Base-by-base conservation (phyloP, 2,888 invertebrate species). In the Balanococcus diminutus region DNA sequence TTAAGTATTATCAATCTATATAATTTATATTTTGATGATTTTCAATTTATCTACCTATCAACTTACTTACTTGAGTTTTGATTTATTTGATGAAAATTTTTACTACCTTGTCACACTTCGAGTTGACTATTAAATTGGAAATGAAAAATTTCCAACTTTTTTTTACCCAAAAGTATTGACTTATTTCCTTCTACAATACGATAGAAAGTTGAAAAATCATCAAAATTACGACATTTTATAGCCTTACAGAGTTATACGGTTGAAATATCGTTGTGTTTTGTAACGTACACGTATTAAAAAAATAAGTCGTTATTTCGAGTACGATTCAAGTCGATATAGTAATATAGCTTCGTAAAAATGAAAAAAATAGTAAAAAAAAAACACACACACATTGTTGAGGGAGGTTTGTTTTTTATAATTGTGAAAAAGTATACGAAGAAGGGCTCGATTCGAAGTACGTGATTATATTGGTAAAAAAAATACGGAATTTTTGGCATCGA, bases 181-280 rank as follows among this genome's bases (percentile, higher is more conserved):
- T 14, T 56, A 22, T 56, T 56, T 22, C 28, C 67, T 14, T 9
- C 22, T n/a, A n/a, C 56, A 67, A 67, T 28, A 32, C 19, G 36
- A 56, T 56, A 22, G 22, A 22, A 79, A 36, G n/a, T 79, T 36
- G 75, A 79, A 79, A 67, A 79, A 79, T 79, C 75, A 79, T 79
- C 75, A 36, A 36, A 36, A 67, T 67, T 67, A 79, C 9, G 32
- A 36, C 36, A 14, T 79, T 79, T 79, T 79, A 79, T 79, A 9
- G 36, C 75, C 22, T 9, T 36, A 79, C n/a, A 9, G 75, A 79
- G 28, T 79, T 79, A n/a, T n/a, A 36, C 75, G 75, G n/a, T 32
- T 79, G 16, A 79, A 79, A 32, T 79, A 79, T 79, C 36, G 36
- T 14, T 36, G 32, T 79, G 75, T 79, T 79, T 79, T 32, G 75